phyloP scores from a whole-genome alignment of 2,888 invertebrate genomes.

The Sesia bembeciformis region DNA sequence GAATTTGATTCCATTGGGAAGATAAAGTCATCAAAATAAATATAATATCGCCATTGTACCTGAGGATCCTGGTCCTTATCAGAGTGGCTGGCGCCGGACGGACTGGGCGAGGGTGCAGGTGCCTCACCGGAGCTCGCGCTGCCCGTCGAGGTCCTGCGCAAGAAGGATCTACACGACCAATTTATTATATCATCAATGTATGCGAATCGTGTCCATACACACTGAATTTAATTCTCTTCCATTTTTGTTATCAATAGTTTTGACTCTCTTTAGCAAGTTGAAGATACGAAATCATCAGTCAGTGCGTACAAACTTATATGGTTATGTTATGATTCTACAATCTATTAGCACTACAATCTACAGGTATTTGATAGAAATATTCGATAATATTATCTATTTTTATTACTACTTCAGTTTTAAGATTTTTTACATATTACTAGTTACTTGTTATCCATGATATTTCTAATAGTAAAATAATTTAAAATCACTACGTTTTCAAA shows the following conservation, averaged over 20 bases:
- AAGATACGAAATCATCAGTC: neutral
- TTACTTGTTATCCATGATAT: too few species aligned
- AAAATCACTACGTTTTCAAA: too few species aligned
- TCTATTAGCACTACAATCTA: neutral
- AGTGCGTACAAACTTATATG: neutral
- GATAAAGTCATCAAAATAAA: too few species aligned
- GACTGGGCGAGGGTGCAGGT: constrained; percentile 79
- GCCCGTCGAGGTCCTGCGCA: constrained; percentile 70
- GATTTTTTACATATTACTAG: too few species aligned
- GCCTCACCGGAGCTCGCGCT: constrained; percentile 66
- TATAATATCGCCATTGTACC: constrained; percentile 40
- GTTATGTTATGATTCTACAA: neutral
- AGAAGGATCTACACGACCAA: constrained; percentile 69
- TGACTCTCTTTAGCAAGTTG: neutral
- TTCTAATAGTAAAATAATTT: too few species aligned
- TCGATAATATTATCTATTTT: too few species aligned
- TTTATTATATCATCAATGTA: constrained; percentile 60
- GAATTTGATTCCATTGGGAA: too few species aligned
- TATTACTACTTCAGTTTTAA: too few species aligned
- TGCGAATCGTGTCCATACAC: constrained; percentile 39
- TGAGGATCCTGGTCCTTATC: constrained; percentile 91
- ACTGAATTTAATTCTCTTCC: constrained; percentile 24
- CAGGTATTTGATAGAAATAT: too few species aligned
- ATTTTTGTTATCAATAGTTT: neutral
- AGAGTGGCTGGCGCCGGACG: constrained; percentile 92